phyloP scores from a whole-genome alignment of 2,888 invertebrate genomes.

The Zygaena filipendulae region DNA sequence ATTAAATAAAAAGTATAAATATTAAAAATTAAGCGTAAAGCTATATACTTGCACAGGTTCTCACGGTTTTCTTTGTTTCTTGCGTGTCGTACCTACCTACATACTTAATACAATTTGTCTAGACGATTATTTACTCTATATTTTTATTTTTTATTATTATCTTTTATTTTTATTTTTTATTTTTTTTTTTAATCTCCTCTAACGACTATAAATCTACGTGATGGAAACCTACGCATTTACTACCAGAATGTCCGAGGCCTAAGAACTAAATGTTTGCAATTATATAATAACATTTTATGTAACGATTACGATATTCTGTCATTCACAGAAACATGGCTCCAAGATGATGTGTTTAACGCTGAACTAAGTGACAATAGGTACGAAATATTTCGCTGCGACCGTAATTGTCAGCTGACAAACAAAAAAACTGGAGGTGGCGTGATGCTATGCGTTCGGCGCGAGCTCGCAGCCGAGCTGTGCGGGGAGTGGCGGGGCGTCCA shows the following conservation, averaged over 20 bases:
- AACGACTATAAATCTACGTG: neutral
- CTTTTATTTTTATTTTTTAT: no score
- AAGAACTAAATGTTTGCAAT: constrained; percentile 4
- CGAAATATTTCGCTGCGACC: constrained; percentile 3
- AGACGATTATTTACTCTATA: neutral
- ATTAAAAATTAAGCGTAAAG: no score
- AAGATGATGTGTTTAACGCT: constrained; percentile 2
- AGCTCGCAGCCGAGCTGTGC: neutral
- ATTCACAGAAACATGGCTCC: constrained; percentile 6
- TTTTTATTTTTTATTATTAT: neutral
- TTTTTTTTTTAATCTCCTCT: no score
- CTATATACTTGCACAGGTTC: no score
- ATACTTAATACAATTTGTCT: neutral
- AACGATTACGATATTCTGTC: constrained; percentile 4
- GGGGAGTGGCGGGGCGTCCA: no score
- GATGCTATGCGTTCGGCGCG: constrained; percentile 2
- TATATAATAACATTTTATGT: constrained; percentile 7
- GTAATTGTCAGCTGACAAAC: neutral
- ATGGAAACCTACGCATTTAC: constrained; percentile 1
- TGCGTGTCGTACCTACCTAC: neutral
- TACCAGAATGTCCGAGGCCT: constrained; percentile 7
- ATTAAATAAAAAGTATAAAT: no score
- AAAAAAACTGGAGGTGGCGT: constrained; percentile 5
- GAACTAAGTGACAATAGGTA: constrained; percentile 5
- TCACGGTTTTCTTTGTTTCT: no score